Percentiles rank a stretch among this genome's conserved stretches.
These are phyloP conservation scores for Xestia c-nigrum DNA, from an alignment of 2,888 invertebrate species.

Conservation along the genomic window DNA sequence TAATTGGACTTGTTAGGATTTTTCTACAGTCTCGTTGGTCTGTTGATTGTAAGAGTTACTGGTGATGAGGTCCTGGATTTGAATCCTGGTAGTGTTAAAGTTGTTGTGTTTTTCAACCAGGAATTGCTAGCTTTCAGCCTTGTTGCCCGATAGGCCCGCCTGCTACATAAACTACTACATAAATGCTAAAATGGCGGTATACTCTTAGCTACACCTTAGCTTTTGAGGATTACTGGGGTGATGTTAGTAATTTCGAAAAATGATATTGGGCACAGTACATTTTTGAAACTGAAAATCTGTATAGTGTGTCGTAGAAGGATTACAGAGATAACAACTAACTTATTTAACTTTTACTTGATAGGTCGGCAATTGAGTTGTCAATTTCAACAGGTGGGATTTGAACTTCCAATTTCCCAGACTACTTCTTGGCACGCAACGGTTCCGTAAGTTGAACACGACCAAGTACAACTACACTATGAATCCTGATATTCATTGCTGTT, in stretches of 20 bases:
- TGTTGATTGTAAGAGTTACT: no score
- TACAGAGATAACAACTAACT: background rate
- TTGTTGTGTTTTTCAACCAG: background rate
- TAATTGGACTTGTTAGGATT: constrained; percentile 53
- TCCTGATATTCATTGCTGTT: background rate
- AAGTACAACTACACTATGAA: background rate
- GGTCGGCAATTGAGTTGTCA: background rate
- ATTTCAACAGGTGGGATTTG: constrained; percentile 41
- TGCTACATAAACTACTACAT: no score
- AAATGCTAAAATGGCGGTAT: no score
- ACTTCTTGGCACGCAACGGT: constrained; percentile 34
- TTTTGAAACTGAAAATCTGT: background rate
- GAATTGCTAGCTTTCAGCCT: no score
- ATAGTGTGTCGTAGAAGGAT: background rate
- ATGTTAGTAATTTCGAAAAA: background rate
- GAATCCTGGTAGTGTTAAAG: background rate
- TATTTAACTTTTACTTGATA: background rate
- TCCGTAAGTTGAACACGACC: constrained; percentile 5
- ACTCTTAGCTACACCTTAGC: no score
- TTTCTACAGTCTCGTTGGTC: constrained; percentile 18
- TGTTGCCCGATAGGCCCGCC: no score
- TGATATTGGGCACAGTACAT: background rate
- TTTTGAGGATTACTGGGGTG: no score
- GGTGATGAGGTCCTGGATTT: background rate
- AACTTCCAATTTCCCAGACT: constrained; percentile 17